Evolutionary conservation across 2,113 vertebrate genomes (phyloP).

Genomic region (Aspidoscelis tigris): DNA sequence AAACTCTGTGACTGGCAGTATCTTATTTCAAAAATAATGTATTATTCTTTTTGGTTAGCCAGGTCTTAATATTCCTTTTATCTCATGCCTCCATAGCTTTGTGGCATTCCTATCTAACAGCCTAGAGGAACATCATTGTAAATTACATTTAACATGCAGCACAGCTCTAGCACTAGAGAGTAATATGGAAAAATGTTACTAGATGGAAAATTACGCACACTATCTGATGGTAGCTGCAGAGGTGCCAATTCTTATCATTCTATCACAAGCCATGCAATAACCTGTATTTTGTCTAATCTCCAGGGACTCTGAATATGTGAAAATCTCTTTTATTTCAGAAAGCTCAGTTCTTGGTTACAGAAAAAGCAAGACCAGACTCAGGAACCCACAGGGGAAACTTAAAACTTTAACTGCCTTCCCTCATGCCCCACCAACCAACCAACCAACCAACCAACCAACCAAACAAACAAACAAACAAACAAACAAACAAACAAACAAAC

Average conservation of each 20-base stretch:
- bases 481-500: no score
- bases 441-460: no score
- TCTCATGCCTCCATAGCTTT: neutral
- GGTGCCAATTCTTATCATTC: slow-evolving; percentile 15
- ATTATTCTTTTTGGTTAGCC: neutral
- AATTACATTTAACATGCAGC: slow-evolving; percentile 6
- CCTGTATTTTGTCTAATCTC: slow-evolving; percentile 22
- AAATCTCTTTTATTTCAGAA: slow-evolving; percentile 18
- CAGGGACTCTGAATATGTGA: neutral
- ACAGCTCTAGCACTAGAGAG: neutral
- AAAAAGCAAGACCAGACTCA: neutral
- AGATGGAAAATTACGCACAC: slow-evolving; percentile 9
- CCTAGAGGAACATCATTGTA: neutral
- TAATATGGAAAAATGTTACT: slow-evolving; percentile 28
- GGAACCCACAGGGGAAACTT: neutral
- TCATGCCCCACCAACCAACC: no score
- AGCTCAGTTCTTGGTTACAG: slow-evolving; percentile 3
- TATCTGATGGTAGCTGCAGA: slow-evolving; percentile 15
- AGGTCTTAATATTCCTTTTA: slow-evolving; percentile 12
- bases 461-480: no score
- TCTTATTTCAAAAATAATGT: slow-evolving; percentile 14
- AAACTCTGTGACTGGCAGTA: neutral
- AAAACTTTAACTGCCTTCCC: slow-evolving; percentile 8
- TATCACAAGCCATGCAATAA: slow-evolving; percentile 30
- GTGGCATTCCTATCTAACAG: neutral